phyloP scores from a whole-genome alignment of 2,888 invertebrate genomes.

The Lasioglossum calceatum region DNA sequence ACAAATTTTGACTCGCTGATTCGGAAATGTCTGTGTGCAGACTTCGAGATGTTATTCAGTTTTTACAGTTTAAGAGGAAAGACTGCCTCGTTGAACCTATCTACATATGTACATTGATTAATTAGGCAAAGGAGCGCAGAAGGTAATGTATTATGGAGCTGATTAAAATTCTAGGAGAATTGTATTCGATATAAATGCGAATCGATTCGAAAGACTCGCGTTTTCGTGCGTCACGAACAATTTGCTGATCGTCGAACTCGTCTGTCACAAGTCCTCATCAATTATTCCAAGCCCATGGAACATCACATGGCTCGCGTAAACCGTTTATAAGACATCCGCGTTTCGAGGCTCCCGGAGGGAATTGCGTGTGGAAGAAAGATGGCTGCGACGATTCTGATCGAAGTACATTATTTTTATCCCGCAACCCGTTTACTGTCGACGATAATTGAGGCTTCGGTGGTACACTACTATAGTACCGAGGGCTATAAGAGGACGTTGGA shows the following conservation, averaged over 20 bases:
- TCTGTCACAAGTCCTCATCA: neutral
- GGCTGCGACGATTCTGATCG: conserved; percentile 25
- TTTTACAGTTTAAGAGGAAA: neutral
- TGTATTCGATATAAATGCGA: neutral
- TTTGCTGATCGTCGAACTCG: conserved; percentile 16
- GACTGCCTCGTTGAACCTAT: neutral
- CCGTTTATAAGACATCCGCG: neutral
- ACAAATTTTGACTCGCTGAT: neutral
- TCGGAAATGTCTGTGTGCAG: neutral
- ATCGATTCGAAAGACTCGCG: neutral
- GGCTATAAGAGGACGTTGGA: conserved; percentile 66
- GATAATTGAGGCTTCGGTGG: conserved; percentile 41
- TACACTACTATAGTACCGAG: conserved; percentile 36
- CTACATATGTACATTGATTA: neutral
- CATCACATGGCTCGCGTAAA: conserved; percentile 16
- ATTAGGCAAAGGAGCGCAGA: neutral
- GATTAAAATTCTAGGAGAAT: neutral
- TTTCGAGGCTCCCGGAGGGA: neutral
- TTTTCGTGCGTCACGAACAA: neutral
- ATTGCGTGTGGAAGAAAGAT: conserved; percentile 20
- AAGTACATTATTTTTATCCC: conserved; percentile 57
- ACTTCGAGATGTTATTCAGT: neutral
- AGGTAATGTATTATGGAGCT: neutral
- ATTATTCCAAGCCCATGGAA: conserved; percentile 20
- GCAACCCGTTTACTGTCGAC: conserved; percentile 34